Evolutionary conservation across 2,888 invertebrate species (phyloP).

Genomic region (Scrobipalpa costella): DNA sequence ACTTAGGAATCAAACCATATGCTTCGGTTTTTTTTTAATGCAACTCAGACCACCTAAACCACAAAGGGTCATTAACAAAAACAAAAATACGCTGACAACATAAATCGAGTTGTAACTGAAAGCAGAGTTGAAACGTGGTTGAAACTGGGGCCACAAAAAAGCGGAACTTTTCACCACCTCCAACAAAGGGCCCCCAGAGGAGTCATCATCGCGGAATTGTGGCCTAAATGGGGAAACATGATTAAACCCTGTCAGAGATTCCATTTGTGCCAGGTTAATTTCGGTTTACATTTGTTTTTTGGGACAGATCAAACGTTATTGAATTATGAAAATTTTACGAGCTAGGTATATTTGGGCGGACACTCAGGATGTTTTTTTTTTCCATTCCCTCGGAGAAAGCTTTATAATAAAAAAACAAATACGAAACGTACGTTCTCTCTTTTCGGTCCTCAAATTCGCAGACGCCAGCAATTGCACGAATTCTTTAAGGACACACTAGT

Average conservation of each 20-base stretch:
- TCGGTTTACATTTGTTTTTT: neutral
- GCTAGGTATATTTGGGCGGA: neutral
- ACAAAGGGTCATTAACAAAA: too few relatives aligned
- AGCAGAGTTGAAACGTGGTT: constrained; percentile 15
- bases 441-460: too few relatives aligned
- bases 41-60: too few relatives aligned
- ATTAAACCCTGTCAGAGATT: constrained; percentile 41
- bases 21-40: too few relatives aligned
- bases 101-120: constrained; percentile 11
- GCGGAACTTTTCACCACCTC: constrained; percentile 19
- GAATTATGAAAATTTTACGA: neutral
- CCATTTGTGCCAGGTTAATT: neutral
- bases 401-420: too few relatives aligned
- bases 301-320: neutral
- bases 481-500: too few relatives aligned
- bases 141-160: constrained; percentile 15
- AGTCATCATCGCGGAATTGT: constrained; percentile 21
- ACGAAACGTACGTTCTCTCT: too few relatives aligned
- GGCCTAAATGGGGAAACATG: constrained; percentile 39
- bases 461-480: too few relatives aligned
- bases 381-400: too few relatives aligned
- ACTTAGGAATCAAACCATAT: too few relatives aligned
- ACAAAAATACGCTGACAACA: neutral
- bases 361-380: too few relatives aligned
- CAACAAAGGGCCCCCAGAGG: constrained; percentile 16